Conservation (phyloP, 2,113 vertebrate genomes). For the Mungos mungo region DNA sequence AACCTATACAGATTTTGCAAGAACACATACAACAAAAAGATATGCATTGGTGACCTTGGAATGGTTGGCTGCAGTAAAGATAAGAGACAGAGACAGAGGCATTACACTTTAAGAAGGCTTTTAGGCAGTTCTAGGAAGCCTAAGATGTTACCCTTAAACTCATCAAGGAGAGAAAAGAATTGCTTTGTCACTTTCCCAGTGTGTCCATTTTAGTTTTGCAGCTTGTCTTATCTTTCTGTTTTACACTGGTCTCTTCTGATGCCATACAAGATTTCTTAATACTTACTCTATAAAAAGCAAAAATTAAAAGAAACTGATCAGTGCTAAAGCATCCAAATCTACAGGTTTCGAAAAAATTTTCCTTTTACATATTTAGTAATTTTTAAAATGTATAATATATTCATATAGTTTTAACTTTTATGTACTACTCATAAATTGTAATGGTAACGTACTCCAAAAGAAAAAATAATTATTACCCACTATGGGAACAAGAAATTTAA, state of each 20-base stretch:
- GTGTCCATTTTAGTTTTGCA: background rate
- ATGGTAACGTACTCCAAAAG: background rate
- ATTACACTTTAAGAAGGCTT: background rate
- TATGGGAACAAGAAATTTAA: background rate
- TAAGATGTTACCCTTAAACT: background rate
- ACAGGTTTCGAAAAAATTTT: background rate
- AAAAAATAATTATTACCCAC: background rate
- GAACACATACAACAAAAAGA: background rate
- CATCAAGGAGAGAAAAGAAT: background rate
- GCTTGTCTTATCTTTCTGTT: background rate
- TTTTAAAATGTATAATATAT: background rate
- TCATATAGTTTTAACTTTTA: background rate
- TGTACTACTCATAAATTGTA: background rate
- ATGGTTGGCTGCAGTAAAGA: background rate
- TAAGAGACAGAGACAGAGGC: background rate
- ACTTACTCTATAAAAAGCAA: background rate
- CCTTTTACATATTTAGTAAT: background rate
- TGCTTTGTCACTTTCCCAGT: background rate
- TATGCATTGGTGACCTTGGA: background rate
- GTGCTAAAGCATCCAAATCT: background rate
- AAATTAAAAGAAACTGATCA: background rate
- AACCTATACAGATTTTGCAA: background rate
- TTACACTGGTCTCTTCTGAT: background rate
- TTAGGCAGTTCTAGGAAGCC: background rate
- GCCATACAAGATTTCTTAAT: background rate